Evolutionary conservation across 1,140 invertebrate species (phyloP).

Genomic region (Drosophila tristis): DNA sequence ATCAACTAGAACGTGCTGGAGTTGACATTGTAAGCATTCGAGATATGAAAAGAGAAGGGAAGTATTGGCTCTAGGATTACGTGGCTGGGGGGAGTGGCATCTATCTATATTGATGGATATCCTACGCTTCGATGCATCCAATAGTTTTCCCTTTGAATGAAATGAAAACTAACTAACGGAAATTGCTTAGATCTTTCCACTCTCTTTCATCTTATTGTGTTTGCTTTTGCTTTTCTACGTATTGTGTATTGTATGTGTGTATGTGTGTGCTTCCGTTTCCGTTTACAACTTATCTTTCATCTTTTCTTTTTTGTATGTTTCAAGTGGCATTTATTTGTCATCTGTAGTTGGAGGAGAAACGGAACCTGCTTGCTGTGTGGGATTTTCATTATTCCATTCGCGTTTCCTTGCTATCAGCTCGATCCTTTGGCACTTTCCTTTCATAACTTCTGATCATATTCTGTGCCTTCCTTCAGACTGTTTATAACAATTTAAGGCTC

Average conservation of each 20-base stretch:
- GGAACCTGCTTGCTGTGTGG: no score
- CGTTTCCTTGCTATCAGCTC: not conserved
- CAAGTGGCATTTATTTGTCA: no score
- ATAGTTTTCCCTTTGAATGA: conserved; percentile 10
- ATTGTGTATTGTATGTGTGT: conserved; percentile 1
- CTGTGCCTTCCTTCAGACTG: conserved; percentile 14
- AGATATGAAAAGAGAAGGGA: not conserved
- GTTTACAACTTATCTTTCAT: no score
- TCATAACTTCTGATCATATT: conserved; percentile 60
- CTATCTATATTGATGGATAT: conserved; percentile 25
- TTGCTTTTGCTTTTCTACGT: conserved; percentile 5
- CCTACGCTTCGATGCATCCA: conserved; percentile 23
- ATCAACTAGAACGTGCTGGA: conserved; percentile 62
- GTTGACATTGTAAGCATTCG: conserved; percentile 48
- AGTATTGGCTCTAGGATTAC: conserved; percentile 16
- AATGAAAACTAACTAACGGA: conserved; percentile 16
- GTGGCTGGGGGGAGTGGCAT: not conserved
- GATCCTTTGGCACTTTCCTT: not conserved
- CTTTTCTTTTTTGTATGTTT: no score
- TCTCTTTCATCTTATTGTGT: not conserved
- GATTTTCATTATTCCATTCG: not conserved
- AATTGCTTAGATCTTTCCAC: conserved; percentile 17
- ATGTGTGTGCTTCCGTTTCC: not conserved
- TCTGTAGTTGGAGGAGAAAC: no score
- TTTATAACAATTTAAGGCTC: conserved; percentile 62